Percentiles rank a stretch among this genome's conserved stretches.
Evolutionary conservation across 2,888 invertebrate species (phyloP).

Genomic region (Perdita meconis): DNA sequence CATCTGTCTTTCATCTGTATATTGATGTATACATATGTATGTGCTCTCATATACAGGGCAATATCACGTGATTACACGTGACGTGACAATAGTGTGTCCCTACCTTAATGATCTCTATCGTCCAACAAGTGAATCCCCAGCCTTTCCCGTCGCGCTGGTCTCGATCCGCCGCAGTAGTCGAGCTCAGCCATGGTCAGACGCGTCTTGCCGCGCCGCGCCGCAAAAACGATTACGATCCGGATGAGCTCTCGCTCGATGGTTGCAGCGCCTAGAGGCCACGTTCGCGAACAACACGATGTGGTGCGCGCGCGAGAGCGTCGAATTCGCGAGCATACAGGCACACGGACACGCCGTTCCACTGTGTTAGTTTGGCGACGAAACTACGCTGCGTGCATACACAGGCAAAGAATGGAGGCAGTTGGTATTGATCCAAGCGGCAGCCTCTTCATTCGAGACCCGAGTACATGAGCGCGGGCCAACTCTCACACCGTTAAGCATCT

Average conservation of each 20-base stretch:
- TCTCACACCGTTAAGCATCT: slow-evolving; percentile 59
- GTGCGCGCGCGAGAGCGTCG: background rate
- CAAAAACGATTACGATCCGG: slow-evolving; percentile 26
- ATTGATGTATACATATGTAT: no score
- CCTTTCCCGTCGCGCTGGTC: background rate
- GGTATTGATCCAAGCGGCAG: slow-evolving; percentile 82
- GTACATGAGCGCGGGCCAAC: slow-evolving; percentile 64
- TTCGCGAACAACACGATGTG: background rate
- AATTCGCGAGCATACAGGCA: background rate
- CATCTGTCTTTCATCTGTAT: no score
- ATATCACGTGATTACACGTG: no score
- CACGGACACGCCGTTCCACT: background rate
- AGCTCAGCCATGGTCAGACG: slow-evolving; percentile 19
- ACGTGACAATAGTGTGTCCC: slow-evolving; percentile 8
- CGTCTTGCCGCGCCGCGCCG: slow-evolving; percentile 12
- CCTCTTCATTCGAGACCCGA: slow-evolving; percentile 68
- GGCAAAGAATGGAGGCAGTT: slow-evolving; percentile 81
- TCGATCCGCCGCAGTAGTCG: slow-evolving; percentile 22
- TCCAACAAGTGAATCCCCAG: slow-evolving; percentile 52
- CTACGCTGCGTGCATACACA: slow-evolving; percentile 70
- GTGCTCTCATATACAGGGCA: no score
- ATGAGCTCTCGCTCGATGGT: slow-evolving; percentile 6
- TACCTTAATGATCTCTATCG: slow-evolving; percentile 22
- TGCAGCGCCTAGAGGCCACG: background rate
- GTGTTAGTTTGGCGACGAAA: slow-evolving; percentile 43